Evolutionary conservation across 2,113 vertebrate species (phyloP).

Genomic region (Balaenoptera acutorostrata): DNA sequence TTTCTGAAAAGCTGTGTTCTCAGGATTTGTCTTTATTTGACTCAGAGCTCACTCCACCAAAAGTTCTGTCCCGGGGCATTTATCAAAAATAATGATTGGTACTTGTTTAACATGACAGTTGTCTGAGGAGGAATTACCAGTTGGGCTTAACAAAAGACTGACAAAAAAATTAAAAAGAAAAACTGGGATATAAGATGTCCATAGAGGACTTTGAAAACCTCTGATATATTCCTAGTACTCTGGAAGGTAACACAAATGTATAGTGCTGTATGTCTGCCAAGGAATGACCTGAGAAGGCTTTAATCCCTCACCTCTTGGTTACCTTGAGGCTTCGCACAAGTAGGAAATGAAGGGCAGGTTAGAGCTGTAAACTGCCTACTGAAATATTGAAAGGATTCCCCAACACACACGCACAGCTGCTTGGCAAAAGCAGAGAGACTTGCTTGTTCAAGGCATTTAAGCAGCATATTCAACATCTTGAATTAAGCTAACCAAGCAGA

Average conservation of each 20-base stretch:
- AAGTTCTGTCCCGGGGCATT: background rate
- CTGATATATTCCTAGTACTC: background rate
- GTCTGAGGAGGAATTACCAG: background rate
- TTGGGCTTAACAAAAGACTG: background rate
- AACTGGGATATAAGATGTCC: background rate
- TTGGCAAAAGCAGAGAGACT: background rate
- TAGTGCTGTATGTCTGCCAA: background rate
- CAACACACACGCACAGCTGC: background rate
- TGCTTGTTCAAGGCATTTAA: background rate
- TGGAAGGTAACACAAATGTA: background rate
- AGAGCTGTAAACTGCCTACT: background rate
- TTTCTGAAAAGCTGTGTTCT: background rate
- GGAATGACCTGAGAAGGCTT: background rate
- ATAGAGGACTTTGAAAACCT: background rate
- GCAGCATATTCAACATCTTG: background rate
- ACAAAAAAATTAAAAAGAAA: background rate
- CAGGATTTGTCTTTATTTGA: conserved; percentile 24
- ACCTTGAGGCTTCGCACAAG: background rate
- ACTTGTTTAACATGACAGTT: background rate
- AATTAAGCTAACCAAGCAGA: background rate
- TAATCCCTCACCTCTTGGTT: background rate
- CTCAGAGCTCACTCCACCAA: background rate
- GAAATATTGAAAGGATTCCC: background rate
- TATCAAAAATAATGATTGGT: background rate
- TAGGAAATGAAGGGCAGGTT: background rate